Evolutionary conservation across 2,888 invertebrate genomes (phyloP).

Genomic region (Augochlorella aurata): DNA sequence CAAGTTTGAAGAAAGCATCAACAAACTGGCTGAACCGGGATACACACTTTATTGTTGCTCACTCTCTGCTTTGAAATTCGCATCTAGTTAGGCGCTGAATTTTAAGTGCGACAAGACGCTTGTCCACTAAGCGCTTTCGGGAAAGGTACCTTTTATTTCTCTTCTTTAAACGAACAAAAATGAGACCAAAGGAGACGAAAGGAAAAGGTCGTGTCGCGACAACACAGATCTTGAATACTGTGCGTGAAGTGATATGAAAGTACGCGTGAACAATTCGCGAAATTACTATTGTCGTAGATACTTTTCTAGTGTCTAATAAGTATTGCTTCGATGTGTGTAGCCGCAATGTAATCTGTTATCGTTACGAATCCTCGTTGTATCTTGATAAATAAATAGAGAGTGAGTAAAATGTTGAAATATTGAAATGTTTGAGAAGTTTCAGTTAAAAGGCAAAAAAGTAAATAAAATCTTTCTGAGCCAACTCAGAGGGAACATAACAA

Average conservation of each 20-base stretch:
- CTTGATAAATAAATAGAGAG: conserved; percentile 67
- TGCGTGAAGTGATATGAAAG: conserved; percentile 35
- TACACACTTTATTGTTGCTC: conserved; percentile 61
- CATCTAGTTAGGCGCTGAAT: conserved; percentile 41
- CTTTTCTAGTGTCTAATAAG: conserved; percentile 55
- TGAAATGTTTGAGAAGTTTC: conserved; percentile 42
- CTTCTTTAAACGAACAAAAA: background rate
- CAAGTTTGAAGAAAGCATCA: conserved; percentile 44
- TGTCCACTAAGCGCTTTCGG: conserved; percentile 31
- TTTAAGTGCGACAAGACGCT: conserved; percentile 28
- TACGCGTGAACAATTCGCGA: conserved; percentile 40
- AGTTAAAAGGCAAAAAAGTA: background rate
- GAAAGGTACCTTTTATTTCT: conserved; percentile 42
- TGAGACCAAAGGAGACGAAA: background rate
- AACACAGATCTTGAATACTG: conserved; percentile 3
- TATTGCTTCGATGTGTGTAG: conserved; percentile 64
- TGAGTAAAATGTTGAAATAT: conserved; percentile 63
- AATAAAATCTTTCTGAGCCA: background rate
- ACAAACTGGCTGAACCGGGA: conserved; percentile 22
- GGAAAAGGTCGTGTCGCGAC: background rate
- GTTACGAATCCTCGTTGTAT: conserved; percentile 62
- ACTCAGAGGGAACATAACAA: background rate
- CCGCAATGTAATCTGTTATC: conserved; percentile 62
- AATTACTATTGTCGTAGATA: conserved; percentile 44
- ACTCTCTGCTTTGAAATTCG: conserved; percentile 64